A percentile compares a stretch with the other conserved stretches of the same genome.
Evolutionary conservation across 1,140 invertebrate genomes (phyloP).

Genomic region (Pygmarrhopalites habei): DNA sequence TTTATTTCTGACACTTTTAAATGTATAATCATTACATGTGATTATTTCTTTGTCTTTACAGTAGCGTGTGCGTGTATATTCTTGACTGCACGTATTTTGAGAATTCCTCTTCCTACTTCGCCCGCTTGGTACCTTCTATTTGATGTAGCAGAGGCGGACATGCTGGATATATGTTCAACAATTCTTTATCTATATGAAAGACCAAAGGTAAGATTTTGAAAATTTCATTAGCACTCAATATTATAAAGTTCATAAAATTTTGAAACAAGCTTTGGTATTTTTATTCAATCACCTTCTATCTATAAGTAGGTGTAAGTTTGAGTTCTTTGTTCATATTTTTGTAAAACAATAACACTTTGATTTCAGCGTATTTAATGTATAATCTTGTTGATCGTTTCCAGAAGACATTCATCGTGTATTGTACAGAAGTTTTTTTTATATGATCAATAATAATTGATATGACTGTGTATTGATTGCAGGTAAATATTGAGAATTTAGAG

Average conservation of each 20-base stretch:
- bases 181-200: constrained; percentile 79
- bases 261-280: constrained; percentile 40
- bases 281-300: too few species aligned
- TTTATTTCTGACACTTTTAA: too few species aligned
- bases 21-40: too few species aligned
- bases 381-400: background rate
- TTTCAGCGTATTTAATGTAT: constrained; percentile 28
- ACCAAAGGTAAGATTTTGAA: constrained; percentile 65
- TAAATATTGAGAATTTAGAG: constrained; percentile 66
- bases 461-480: too few species aligned
- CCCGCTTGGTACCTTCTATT: constrained; percentile 87
- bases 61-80: constrained; percentile 98
- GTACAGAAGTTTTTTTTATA: constrained; percentile 38
- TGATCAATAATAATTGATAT: too few species aligned
- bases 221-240: background rate
- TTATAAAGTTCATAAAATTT: background rate
- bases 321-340: too few species aligned
- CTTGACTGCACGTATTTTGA: constrained; percentile 78
- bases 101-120: constrained; percentile 72
- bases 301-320: too few species aligned
- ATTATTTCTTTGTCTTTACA: too few species aligned
- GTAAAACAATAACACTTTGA: too few species aligned
- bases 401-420: constrained; percentile 3
- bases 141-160: constrained; percentile 69
- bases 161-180: constrained; percentile 73